A percentile compares a stretch with the other conserved stretches of the same genome.
Conservation (phyloP, 2,113 vertebrate genomes). For the Aptenodytes forsteri region DNA sequence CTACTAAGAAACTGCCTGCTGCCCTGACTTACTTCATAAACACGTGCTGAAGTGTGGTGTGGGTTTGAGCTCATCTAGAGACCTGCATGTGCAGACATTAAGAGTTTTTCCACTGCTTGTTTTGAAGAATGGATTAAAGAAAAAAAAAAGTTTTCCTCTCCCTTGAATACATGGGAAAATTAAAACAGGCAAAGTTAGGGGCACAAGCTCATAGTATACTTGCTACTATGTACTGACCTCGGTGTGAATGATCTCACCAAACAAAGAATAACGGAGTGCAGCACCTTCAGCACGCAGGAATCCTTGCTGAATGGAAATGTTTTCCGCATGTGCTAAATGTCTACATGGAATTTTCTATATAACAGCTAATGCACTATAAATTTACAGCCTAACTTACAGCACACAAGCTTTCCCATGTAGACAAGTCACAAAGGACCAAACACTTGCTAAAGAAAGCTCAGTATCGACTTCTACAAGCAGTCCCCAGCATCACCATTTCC, state of each 20-base stretch:
- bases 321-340: neutral
- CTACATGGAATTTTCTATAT: neutral
- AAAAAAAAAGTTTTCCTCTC: neutral
- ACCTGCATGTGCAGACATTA: neutral
- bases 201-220: neutral
- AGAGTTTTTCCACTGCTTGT: neutral
- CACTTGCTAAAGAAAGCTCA: neutral
- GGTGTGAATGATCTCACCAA: neutral
- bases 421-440: slow-evolving; percentile 1
- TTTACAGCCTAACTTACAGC: neutral
- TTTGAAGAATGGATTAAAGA: neutral
- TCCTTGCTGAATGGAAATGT: neutral
- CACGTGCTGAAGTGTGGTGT: neutral
- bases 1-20: neutral
- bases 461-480: neutral
- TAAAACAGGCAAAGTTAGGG: neutral
- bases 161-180: neutral
- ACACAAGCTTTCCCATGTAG: neutral
- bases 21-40: neutral
- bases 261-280: neutral
- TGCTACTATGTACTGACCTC: neutral
- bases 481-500: neutral
- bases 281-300: neutral
- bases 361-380: neutral
- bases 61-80: neutral